Conservation (phyloP, 2,888 invertebrate species). For the Venusia cambrica region DNA sequence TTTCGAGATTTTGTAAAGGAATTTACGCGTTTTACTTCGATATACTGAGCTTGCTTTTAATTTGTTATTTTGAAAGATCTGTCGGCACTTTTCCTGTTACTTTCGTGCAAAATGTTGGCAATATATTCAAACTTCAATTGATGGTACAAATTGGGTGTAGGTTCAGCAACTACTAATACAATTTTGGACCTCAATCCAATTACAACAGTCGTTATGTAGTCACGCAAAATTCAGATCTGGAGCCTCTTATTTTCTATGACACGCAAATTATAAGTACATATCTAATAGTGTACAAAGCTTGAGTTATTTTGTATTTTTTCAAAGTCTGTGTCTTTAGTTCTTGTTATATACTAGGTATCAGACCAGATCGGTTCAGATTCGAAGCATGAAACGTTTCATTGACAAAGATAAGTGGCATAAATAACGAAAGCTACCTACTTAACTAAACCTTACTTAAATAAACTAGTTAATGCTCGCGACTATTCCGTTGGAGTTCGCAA, state of each 20-base stretch:
- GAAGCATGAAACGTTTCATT: too few relatives aligned
- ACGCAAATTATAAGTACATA: constrained; percentile 25
- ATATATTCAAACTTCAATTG: too few relatives aligned
- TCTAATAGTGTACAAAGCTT: background rate
- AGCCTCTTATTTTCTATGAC: constrained; percentile 25
- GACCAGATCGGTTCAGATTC: too few relatives aligned
- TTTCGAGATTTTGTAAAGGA: constrained; percentile 44
- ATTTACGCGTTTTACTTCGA: constrained; percentile 11
- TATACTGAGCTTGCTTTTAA: background rate
- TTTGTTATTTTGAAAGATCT: background rate
- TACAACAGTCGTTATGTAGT: constrained; percentile 17
- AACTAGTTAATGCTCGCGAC: too few relatives aligned
- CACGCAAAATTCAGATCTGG: constrained; percentile 28
- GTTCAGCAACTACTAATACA: constrained; percentile 15
- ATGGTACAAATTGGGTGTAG: too few relatives aligned
- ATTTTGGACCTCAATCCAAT: constrained; percentile 17
- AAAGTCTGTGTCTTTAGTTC: too few relatives aligned
- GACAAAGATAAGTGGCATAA: too few relatives aligned
- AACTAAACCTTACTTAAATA: too few relatives aligned
- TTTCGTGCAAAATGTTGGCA: too few relatives aligned
- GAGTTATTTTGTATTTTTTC: constrained; percentile 5
- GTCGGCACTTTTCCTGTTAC: background rate
- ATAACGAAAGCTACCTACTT: too few relatives aligned
- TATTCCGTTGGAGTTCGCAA: too few relatives aligned
- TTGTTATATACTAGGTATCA: too few relatives aligned